phyloP scores from a whole-genome alignment of 2,113 vertebrate species.

The Cettia cetti region DNA sequence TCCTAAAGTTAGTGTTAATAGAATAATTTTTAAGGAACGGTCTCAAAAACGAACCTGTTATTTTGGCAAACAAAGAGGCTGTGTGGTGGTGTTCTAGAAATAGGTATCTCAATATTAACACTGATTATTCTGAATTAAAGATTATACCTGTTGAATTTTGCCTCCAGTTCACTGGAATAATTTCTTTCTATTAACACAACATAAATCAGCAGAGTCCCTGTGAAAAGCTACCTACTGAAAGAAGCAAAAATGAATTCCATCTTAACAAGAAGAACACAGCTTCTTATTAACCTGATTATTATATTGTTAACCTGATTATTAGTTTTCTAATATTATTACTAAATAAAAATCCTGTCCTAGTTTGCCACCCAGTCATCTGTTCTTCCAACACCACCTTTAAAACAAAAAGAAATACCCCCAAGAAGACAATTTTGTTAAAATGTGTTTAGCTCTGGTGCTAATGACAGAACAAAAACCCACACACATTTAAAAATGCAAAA shows the following conservation, averaged over 20 bases:
- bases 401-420: not conserved
- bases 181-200: slow-evolving; percentile 54
- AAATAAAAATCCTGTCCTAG: not conserved
- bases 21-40: not conserved
- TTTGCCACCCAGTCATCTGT: not conserved
- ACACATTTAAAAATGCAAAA: not conserved
- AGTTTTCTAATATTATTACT: not conserved
- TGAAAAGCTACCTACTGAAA: not conserved
- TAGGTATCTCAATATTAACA: slow-evolving; percentile 29
- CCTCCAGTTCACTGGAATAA: slow-evolving; percentile 61
- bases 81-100: slow-evolving; percentile 27
- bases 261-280: not conserved
- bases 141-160: slow-evolving; percentile 53
- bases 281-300: not conserved
- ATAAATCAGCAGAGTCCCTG: slow-evolving; percentile 4
- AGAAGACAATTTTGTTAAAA: not conserved
- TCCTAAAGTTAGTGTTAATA: not conserved
- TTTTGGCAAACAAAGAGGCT: slow-evolving; percentile 4
- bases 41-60: not conserved
- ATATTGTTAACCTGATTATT: not conserved
- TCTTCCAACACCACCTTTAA: not conserved
- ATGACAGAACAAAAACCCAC: not conserved
- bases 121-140: slow-evolving; percentile 53
- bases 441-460: not conserved
- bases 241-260: not conserved